These are phyloP conservation scores for Rhadinocentrus ornatus DNA, from an alignment of 2,797 vertebrate genomes.

Conservation along the genomic window DNA sequence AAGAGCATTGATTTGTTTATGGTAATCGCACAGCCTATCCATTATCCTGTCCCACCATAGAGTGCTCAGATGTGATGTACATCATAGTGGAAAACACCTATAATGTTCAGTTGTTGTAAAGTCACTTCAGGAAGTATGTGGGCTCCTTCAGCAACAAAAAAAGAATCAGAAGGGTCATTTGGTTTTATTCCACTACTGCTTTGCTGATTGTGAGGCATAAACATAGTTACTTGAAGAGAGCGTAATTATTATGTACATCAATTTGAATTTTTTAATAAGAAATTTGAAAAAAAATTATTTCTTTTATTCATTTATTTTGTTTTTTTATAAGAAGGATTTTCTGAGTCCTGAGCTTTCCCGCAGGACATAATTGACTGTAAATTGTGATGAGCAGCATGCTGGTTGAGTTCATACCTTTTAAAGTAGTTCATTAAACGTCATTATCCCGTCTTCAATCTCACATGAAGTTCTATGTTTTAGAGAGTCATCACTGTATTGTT, in stretches of 20 bases:
- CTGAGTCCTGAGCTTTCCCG: neutral
- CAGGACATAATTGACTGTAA: conserved; percentile 12
- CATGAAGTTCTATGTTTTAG: conserved; percentile 1
- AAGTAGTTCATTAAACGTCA: conserved; percentile 38
- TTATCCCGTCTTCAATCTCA: conserved; percentile 11
- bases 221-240: neutral
- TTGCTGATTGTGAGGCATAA: neutral
- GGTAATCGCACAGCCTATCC: conserved; percentile 49
- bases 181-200: no score
- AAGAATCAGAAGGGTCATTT: neutral
- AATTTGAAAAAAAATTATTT: no score
- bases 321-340: neutral
- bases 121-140: neutral
- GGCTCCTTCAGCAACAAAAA: conserved; percentile 3
- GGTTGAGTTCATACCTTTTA: neutral
- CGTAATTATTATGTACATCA: neutral
- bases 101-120: conserved; percentile 11
- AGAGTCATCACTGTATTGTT: neutral
- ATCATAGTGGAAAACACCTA: conserved; percentile 12
- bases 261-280: neutral
- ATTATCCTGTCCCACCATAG: conserved; percentile 50
- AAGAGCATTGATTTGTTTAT: conserved; percentile 63
- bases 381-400: conserved; percentile 23
- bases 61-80: conserved; percentile 37
- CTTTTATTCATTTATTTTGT: no score